These are phyloP conservation scores for Drosophila trichaetosa DNA, from an alignment of 2,888 invertebrate species.

Conservation along the genomic window DNA sequence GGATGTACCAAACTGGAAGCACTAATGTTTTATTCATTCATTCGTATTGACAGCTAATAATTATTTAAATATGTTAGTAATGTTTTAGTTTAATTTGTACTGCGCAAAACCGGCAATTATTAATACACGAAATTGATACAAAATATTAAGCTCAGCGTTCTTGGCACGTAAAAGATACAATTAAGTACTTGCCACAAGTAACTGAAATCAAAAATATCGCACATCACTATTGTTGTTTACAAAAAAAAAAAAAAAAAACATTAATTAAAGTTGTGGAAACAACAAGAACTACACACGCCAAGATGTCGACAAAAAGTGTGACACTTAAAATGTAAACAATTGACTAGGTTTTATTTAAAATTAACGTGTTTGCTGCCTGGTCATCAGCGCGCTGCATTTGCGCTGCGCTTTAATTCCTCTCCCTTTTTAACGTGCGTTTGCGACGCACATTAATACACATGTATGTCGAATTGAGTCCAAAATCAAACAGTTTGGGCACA, in stretches of 20 bases:
- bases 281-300: constrained; percentile 34
- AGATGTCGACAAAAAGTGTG: constrained; percentile 13
- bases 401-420: constrained; percentile 37
- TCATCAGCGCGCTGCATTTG: constrained; percentile 18
- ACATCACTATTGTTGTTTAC: constrained; percentile 65
- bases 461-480: constrained; percentile 60
- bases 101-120: neutral
- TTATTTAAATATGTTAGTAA: neutral
- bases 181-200: constrained; percentile 5
- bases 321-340: constrained; percentile 46
- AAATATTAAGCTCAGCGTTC: neutral
- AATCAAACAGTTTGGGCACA: constrained; percentile 48
- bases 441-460: constrained; percentile 64
- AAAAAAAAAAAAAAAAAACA: constrained; percentile 50
- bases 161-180: neutral
- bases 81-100: neutral
- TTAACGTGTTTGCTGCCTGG: constrained; percentile 5
- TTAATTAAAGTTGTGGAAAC: constrained; percentile 41
- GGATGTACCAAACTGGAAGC: neutral
- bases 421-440: constrained; percentile 47
- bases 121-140: neutral
- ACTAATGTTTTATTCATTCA: neutral
- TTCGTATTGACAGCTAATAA: neutral
- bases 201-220: constrained; percentile 12
- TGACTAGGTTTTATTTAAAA: neutral